A percentile compares a stretch with the other conserved stretches of the same genome.
phyloP scores from a whole-genome alignment of 2,888 invertebrate species.

The Dermolepida albohirtum region DNA sequence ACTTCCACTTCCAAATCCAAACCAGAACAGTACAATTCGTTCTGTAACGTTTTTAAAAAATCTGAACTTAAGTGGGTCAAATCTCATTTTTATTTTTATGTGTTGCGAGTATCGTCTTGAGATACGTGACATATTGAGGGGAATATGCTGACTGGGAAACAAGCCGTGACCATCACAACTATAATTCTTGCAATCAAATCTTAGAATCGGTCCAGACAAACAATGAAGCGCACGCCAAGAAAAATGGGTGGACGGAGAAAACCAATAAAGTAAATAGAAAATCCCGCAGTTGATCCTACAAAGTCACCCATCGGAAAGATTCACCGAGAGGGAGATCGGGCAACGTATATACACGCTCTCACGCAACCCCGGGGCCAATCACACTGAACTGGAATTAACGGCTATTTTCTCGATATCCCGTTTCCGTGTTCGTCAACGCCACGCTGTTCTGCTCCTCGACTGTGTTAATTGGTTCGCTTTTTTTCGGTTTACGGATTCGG shows the following conservation, averaged over 20 bases:
- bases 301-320: conserved; percentile 22
- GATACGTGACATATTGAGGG: conserved; percentile 16
- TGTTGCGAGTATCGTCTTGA: neutral
- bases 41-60: too few species aligned
- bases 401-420: conserved; percentile 33
- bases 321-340: neutral
- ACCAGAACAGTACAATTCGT: too few species aligned
- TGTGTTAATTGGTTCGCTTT: conserved; percentile 29
- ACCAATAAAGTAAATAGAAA: conserved; percentile 39
- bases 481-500: conserved; percentile 11
- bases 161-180: conserved; percentile 15
- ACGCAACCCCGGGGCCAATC: conserved; percentile 24
- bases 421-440: conserved; percentile 27
- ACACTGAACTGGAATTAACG: conserved; percentile 27
- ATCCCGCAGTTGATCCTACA: conserved; percentile 34
- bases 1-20: too few species aligned
- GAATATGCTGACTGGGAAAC: conserved; percentile 26
- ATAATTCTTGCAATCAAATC: conserved; percentile 31
- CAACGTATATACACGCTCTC: conserved; percentile 8
- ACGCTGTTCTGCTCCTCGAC: conserved; percentile 1
- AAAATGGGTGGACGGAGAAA: conserved; percentile 25
- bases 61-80: neutral
- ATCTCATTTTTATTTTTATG: conserved; percentile 5
- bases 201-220: conserved; percentile 22
- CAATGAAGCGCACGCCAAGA: conserved; percentile 11